A percentile compares a stretch with the other conserved stretches of the same genome.
phyloP scores from a whole-genome alignment of 2,888 invertebrate genomes.

The Isotomurus palustris region DNA sequence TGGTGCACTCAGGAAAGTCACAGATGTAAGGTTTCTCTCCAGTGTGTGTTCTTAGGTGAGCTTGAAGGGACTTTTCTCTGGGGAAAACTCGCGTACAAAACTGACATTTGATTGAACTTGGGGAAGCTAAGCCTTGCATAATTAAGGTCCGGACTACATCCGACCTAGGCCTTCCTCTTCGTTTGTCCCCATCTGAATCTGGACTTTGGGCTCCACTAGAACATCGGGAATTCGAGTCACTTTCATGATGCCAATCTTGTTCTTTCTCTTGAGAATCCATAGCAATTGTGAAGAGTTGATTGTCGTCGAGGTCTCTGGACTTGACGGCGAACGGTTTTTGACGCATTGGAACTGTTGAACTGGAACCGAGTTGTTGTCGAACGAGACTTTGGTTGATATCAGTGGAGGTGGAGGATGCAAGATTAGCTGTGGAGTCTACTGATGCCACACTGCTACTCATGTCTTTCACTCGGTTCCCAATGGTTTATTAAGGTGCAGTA shows the following conservation, averaged over 20 bases:
- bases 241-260: constrained; percentile 29
- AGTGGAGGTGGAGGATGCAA: constrained; percentile 1
- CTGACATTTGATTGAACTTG: constrained; percentile 65
- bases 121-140: constrained; percentile 64
- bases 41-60: constrained; percentile 62
- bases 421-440: constrained; percentile 31
- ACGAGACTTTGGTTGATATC: not conserved
- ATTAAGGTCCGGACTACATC: constrained; percentile 65
- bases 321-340: not conserved
- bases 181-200: constrained; percentile 49
- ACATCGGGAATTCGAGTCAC: constrained; percentile 39
- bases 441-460: constrained; percentile 27
- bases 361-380: not conserved
- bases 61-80: constrained; percentile 68
- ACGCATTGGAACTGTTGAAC: not conserved
- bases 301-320: not conserved
- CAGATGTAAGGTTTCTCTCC: constrained; percentile 68
- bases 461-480: constrained; percentile 5
- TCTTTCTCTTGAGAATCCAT: constrained; percentile 3
- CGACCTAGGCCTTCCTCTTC: constrained; percentile 66
- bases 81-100: constrained; percentile 69
- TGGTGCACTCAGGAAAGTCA: constrained; percentile 66
- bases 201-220: constrained; percentile 43
- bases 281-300: not conserved
- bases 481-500: constrained; percentile 2